phyloP scores from a whole-genome alignment of 2,888 invertebrate species.

The Linnaemya tessellans region DNA sequence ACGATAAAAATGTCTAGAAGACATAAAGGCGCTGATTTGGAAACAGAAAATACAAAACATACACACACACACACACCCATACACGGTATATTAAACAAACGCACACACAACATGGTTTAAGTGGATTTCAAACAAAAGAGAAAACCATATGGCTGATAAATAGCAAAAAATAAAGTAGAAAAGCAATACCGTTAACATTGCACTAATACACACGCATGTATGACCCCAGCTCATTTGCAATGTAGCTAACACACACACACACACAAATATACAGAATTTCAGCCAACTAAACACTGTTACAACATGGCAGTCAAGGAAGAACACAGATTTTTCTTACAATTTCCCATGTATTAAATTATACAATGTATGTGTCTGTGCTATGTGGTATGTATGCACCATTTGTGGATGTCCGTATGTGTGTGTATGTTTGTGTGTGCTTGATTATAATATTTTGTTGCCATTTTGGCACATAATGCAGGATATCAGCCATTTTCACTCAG shows the following conservation, averaged over 20 bases:
- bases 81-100: slow-evolving; percentile 14
- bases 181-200: slow-evolving; percentile 51
- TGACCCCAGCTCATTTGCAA: slow-evolving; percentile 36
- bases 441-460: slow-evolving; percentile 43
- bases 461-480: slow-evolving; percentile 44
- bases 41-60: slow-evolving; percentile 16
- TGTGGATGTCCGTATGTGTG: background rate
- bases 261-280: background rate
- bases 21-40: slow-evolving; percentile 73
- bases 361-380: no score
- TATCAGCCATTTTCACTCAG: slow-evolving; percentile 55
- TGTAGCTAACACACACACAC: slow-evolving; percentile 30
- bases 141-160: slow-evolving; percentile 59
- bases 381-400: background rate
- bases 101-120: slow-evolving; percentile 31
- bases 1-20: slow-evolving; percentile 83
- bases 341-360: slow-evolving; percentile 25
- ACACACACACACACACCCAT: background rate
- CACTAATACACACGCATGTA: slow-evolving; percentile 32
- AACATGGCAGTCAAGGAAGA: slow-evolving; percentile 62
- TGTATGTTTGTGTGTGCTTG: background rate
- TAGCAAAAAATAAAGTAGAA: background rate
- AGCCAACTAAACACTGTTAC: slow-evolving; percentile 25
- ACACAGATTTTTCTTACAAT: slow-evolving; percentile 51
- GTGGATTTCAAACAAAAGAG: slow-evolving; percentile 40